A percentile compares a stretch with the other conserved stretches of the same genome.
Evolutionary conservation across 2,113 vertebrate species (phyloP).

Genomic region (Silurus meridionalis): DNA sequence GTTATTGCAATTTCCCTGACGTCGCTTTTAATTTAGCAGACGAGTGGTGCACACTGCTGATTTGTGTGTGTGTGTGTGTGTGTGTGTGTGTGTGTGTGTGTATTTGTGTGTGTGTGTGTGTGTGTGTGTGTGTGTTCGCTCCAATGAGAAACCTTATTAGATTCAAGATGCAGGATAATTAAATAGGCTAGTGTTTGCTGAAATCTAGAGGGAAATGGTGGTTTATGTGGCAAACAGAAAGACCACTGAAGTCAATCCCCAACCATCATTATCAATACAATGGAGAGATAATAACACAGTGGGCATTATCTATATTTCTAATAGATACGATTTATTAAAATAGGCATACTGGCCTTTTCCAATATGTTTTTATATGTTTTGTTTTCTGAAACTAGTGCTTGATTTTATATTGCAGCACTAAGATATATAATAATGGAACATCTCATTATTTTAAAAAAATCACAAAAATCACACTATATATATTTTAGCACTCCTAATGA

Average conservation of each 20-base stretch:
- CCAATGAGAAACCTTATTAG: constrained; percentile 54
- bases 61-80: constrained; percentile 28
- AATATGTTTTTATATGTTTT: neutral
- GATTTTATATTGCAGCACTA: neutral
- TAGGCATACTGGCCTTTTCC: neutral
- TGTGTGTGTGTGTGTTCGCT: constrained; percentile 31
- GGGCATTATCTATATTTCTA: neutral
- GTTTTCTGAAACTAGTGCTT: neutral
- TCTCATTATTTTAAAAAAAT: neutral
- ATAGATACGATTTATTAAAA: neutral
- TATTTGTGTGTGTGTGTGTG: constrained; percentile 36
- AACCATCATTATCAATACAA: neutral
- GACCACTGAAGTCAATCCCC: constrained; percentile 49
- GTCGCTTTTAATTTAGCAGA: constrained; percentile 56
- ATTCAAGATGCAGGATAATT: constrained; percentile 57
- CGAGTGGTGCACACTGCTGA: constrained; percentile 26
- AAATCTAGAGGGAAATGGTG: constrained; percentile 46
- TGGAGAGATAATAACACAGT: neutral
- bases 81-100: constrained; percentile 40
- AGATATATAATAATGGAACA: neutral
- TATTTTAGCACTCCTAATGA: neutral
- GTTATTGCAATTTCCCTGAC: constrained; percentile 56
- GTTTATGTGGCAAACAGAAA: constrained; percentile 38
- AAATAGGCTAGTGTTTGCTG: constrained; percentile 50
- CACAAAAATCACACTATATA: neutral